Evolutionary conservation across 2,888 invertebrate genomes (phyloP).

Genomic region (Pseudococcus jackbeardsleyi): DNA sequence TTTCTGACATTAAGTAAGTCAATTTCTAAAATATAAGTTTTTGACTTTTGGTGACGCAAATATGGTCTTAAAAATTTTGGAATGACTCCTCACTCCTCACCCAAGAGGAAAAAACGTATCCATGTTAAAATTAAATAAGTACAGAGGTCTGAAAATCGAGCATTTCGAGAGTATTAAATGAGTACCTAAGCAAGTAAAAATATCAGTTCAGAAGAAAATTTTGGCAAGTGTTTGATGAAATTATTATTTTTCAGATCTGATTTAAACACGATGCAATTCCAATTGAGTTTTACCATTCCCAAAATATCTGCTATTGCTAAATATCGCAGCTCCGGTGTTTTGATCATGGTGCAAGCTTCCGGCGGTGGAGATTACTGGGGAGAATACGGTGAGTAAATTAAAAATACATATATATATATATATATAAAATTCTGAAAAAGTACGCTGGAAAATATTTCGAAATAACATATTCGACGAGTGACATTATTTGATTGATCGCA

Average conservation of each 20-base stretch:
- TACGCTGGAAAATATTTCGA: not conserved
- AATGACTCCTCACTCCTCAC: no score
- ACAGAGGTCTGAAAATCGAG: no score
- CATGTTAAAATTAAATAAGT: no score
- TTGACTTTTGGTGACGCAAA: no score
- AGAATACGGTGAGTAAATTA: conserved; percentile 78
- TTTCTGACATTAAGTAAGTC: no score
- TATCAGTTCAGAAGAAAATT: not conserved
- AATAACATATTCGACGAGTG: not conserved
- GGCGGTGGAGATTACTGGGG: conserved; percentile 93
- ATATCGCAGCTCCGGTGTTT: conserved; percentile 84
- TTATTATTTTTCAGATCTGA: conserved; percentile 75
- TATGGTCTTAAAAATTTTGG: no score
- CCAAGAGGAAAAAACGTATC: no score
- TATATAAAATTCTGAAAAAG: not conserved
- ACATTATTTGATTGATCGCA: conserved; percentile 69
- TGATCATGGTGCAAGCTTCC: conserved; percentile 84
- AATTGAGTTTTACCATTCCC: conserved; percentile 84
- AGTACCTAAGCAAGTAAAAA: no score
- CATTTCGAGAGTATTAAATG: no score
- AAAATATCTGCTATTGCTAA: conserved; percentile 84
- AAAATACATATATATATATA: no score
- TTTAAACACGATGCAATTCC: conserved; percentile 84
- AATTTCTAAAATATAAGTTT: no score
- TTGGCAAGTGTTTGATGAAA: not conserved